phyloP scores from a whole-genome alignment of 2,888 invertebrate genomes.

The Perizoma affinitatum region DNA sequence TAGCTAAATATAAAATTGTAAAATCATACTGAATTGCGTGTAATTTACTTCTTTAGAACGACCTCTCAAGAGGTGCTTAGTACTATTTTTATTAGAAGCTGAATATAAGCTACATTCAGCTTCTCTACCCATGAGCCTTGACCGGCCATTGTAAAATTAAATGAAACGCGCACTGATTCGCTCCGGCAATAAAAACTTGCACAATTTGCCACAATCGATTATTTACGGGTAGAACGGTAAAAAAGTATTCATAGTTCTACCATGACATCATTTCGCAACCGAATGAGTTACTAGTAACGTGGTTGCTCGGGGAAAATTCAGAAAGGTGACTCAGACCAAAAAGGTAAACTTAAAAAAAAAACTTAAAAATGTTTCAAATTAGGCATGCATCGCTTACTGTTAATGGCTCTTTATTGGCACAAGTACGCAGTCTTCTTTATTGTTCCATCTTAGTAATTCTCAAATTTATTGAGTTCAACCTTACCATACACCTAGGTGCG shows the following conservation, averaged over 20 bases:
- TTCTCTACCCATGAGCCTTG: slow-evolving; percentile 11
- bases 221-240: slow-evolving; percentile 47
- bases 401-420: too few species aligned
- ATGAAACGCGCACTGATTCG: slow-evolving; percentile 52
- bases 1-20: too few species aligned
- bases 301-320: slow-evolving; percentile 1
- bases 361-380: too few species aligned
- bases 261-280: slow-evolving; percentile 27
- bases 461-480: too few species aligned
- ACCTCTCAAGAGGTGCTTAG: slow-evolving; percentile 1
- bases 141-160: slow-evolving; percentile 35
- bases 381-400: too few species aligned
- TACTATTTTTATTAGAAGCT: slow-evolving; percentile 4
- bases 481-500: too few species aligned
- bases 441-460: too few species aligned
- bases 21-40: too few species aligned
- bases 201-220: slow-evolving; percentile 65
- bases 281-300: background rate
- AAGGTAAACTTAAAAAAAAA: too few species aligned
- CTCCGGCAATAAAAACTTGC: slow-evolving; percentile 56
- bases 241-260: slow-evolving; percentile 43
- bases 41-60: too few species aligned
- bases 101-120: slow-evolving; percentile 10
- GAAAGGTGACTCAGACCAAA: slow-evolving; percentile 5
- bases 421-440: too few species aligned